Conservation (phyloP, 2,113 vertebrate species). For the Patagioenas fasciata region DNA sequence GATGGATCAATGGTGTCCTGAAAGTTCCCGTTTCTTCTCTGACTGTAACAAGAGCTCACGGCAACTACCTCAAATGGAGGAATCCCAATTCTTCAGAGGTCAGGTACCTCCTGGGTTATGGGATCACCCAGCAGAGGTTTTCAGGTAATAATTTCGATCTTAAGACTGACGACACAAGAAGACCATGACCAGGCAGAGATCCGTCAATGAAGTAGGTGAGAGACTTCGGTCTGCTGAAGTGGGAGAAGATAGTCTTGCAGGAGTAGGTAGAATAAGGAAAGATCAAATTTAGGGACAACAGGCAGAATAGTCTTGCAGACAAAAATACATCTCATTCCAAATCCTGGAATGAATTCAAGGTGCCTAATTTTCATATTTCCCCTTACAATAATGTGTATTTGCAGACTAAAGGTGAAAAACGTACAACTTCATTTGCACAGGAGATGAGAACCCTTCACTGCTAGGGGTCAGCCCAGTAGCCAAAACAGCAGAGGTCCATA, state of each 20-base stretch:
- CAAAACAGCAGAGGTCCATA: background rate
- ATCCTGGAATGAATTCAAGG: background rate
- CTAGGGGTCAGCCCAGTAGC: background rate
- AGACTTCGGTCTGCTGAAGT: background rate
- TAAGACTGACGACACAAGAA: background rate
- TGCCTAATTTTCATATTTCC: background rate
- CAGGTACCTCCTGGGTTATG: background rate
- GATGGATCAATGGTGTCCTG: accelerated
- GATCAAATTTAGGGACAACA: background rate
- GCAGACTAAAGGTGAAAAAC: background rate
- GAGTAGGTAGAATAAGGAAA: background rate
- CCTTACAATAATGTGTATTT: background rate
- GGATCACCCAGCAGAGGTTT: background rate
- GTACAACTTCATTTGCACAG: background rate
- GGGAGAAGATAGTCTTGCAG: background rate
- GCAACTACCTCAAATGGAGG: background rate
- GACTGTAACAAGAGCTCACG: background rate
- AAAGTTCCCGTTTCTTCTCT: background rate
- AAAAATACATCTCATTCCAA: background rate
- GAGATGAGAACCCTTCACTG: background rate
- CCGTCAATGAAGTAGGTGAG: background rate
- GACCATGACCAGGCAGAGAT: background rate
- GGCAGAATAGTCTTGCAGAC: background rate
- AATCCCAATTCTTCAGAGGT: background rate
- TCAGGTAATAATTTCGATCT: background rate